Evolutionary conservation across 2,888 invertebrate genomes (phyloP).

Genomic region (Hedya salicella): DNA sequence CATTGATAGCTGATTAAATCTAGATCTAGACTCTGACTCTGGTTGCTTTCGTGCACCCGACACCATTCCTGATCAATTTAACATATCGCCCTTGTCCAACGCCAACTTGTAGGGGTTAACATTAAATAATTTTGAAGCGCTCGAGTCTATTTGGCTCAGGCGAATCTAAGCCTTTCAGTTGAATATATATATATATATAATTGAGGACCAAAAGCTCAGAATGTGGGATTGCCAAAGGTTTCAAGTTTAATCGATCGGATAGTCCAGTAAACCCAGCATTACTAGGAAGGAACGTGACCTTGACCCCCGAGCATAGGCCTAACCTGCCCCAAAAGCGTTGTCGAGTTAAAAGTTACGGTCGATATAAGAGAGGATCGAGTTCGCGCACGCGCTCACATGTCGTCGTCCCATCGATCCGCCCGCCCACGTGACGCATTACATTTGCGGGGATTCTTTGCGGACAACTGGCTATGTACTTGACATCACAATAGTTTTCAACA

Average conservation of each 20-base stretch:
- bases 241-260: slow-evolving; percentile 23
- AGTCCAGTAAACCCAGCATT: slow-evolving; percentile 44
- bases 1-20: slow-evolving; percentile 13
- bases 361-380: slow-evolving; percentile 73
- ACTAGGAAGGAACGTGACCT: slow-evolving; percentile 78
- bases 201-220: background rate
- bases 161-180: too few relatives aligned
- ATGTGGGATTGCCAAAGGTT: background rate
- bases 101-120: too few relatives aligned
- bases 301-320: slow-evolving; percentile 84
- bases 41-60: background rate
- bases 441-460: slow-evolving; percentile 81
- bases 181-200: too few relatives aligned
- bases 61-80: background rate
- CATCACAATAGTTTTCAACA: slow-evolving; percentile 49
- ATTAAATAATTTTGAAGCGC: too few relatives aligned
- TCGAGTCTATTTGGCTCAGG: too few relatives aligned
- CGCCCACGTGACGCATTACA: slow-evolving; percentile 83
- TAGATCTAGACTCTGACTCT: too few relatives aligned
- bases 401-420: slow-evolving; percentile 76
- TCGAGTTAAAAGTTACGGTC: slow-evolving; percentile 75
- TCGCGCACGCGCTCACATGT: slow-evolving; percentile 74
- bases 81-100: background rate
- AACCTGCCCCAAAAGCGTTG: slow-evolving; percentile 84
- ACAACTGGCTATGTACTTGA: slow-evolving; percentile 58